These are phyloP conservation scores for Malurus elegans DNA, from an alignment of 2,113 vertebrate genomes.

Conservation along the genomic window DNA sequence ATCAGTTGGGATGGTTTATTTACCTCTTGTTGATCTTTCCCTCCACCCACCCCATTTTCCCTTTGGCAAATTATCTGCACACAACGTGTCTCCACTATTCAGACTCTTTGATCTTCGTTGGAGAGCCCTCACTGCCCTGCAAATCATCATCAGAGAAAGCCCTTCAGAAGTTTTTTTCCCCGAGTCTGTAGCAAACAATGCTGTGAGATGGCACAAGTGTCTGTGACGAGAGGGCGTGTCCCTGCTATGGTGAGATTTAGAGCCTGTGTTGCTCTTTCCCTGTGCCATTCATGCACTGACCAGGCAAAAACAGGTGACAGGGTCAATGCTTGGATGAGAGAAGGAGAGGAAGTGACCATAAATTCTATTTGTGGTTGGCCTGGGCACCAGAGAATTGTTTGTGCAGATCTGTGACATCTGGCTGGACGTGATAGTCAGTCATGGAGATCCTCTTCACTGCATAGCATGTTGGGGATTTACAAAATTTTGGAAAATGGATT, in stretches of 20 bases:
- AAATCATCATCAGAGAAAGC: background rate
- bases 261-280: background rate
- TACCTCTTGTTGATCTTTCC: background rate
- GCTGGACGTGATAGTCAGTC: background rate
- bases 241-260: background rate
- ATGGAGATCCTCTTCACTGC: background rate
- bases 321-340: background rate
- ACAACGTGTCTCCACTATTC: accelerated
- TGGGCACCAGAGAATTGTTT: background rate
- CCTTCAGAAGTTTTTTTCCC: background rate
- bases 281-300: background rate
- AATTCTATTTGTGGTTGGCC: background rate
- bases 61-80: background rate
- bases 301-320: background rate
- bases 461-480: background rate
- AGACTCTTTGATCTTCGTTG: background rate
- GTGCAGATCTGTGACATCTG: background rate
- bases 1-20: background rate
- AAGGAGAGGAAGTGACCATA: background rate
- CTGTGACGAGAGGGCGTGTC: background rate
- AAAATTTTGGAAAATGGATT: background rate
- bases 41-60: background rate
- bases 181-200: accelerated
- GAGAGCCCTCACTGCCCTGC: background rate
- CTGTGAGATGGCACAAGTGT: background rate